A percentile compares a stretch with the other conserved stretches of the same genome.
Conservation (phyloP, 2,113 vertebrate genomes). For the Podarcis muralis region DNA sequence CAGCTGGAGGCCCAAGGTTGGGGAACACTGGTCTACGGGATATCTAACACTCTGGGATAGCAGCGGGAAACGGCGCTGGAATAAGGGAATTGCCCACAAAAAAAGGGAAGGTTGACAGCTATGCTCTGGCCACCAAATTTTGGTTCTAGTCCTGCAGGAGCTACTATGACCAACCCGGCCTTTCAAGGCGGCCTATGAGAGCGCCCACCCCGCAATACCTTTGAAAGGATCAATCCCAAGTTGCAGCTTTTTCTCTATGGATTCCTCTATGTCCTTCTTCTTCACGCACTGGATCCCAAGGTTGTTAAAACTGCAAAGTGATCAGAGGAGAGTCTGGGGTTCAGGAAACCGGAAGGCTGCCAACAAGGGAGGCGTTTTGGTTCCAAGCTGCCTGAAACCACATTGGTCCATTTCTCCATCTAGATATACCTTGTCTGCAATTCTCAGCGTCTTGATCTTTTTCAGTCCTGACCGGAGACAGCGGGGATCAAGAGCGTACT, state of each 20-base stretch:
- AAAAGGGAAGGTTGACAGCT: too few species aligned
- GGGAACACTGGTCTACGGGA: too few species aligned
- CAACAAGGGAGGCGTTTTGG: too few species aligned
- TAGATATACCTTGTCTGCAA: neutral
- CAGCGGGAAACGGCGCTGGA: too few species aligned
- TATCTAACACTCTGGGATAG: too few species aligned
- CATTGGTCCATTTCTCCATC: neutral
- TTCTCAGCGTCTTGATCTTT: neutral
- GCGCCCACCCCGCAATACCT: conserved; percentile 66
- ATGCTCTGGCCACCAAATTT: neutral
- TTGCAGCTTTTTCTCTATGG: conserved; percentile 85
- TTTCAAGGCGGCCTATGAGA: accelerated
- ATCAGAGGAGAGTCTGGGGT: neutral
- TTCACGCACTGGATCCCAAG: conserved; percentile 93
- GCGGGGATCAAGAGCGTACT: neutral
- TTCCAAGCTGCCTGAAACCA: neutral
- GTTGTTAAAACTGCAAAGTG: conserved; percentile 83
- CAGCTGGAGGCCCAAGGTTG: too few species aligned
- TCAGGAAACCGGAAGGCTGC: accelerated
- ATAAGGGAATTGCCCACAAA: too few species aligned
- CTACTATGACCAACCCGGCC: neutral
- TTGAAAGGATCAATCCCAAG: conserved; percentile 91
- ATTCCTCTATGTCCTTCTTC: conserved; percentile 88
- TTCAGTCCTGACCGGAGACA: neutral
- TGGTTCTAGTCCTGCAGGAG: too few species aligned